These are phyloP conservation scores for Syngnathus typhle DNA, from an alignment of 2,113 vertebrate species.

Conservation along the genomic window DNA sequence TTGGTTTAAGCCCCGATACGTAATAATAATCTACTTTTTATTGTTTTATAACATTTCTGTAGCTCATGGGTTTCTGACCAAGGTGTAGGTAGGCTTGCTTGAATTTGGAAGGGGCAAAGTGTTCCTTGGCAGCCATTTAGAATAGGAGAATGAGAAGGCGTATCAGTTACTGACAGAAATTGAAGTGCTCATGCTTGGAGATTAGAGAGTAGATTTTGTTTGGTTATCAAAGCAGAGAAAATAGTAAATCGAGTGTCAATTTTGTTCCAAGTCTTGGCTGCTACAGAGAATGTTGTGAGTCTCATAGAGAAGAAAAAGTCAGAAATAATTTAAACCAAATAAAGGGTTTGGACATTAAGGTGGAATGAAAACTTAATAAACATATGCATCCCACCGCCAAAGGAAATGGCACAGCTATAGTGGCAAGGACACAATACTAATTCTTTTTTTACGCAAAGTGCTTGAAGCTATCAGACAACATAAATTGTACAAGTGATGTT, in stretches of 20 bases:
- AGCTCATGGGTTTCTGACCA: background rate
- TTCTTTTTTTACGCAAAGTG: background rate
- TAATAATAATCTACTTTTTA: no score
- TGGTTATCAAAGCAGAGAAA: slow-evolving; percentile 1
- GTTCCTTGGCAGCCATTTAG: background rate
- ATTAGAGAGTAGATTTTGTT: background rate
- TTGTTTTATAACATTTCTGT: background rate
- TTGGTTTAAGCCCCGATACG: no score
- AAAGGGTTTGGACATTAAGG: background rate
- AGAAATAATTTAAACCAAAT: background rate
- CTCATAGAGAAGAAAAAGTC: background rate
- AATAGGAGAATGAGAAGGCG: background rate
- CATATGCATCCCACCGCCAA: background rate
- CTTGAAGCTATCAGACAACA: background rate
- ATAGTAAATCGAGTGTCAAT: background rate
- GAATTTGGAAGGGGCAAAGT: background rate
- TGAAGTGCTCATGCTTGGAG: background rate
- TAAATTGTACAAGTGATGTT: background rate
- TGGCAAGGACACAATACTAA: background rate
- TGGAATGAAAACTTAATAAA: background rate
- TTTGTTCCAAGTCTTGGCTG: background rate
- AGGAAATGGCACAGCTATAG: background rate
- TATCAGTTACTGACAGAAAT: background rate
- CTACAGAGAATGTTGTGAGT: background rate
- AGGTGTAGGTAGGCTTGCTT: background rate